phyloP scores from a whole-genome alignment of 2,797 vertebrate species.

The Crenuchus spilurus region DNA sequence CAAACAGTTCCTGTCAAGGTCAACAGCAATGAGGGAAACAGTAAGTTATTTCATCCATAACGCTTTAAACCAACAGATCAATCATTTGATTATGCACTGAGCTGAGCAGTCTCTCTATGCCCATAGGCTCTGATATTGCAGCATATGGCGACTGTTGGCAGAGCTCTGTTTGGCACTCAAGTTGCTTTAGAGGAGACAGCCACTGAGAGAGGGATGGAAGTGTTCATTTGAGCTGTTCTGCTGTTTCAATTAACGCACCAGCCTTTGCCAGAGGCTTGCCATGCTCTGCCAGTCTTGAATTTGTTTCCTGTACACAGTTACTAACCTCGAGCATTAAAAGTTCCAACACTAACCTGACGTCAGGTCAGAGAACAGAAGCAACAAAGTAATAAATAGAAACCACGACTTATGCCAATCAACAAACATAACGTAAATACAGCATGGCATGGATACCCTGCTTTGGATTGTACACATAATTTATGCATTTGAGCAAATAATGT shows the following conservation, averaged over 20 bases:
- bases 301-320: not conserved
- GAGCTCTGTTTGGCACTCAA: not conserved
- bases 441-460: too few relatives aligned
- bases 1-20: conserved; percentile 4
- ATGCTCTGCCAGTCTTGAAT: not conserved
- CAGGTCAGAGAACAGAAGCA: not conserved
- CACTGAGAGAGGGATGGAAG: not conserved
- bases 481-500: too few relatives aligned
- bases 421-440: too few relatives aligned
- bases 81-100: conserved; percentile 35
- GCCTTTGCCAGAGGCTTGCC: conserved; percentile 6
- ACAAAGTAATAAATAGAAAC: not conserved
- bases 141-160: conserved; percentile 6
- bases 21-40: conserved; percentile 1
- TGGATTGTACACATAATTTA: too few relatives aligned
- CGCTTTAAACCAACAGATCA: conserved; percentile 23
- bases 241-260: not conserved
- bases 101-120: not conserved
- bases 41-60: conserved; percentile 27
- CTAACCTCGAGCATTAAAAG: not conserved
- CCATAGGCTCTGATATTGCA: not conserved
- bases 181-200: not conserved
- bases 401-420: too few relatives aligned
- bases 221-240: not conserved
- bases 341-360: not conserved